These are phyloP conservation scores for Atrina japonica DNA, from an alignment of 2,888 invertebrate species.

Conservation along the genomic window DNA sequence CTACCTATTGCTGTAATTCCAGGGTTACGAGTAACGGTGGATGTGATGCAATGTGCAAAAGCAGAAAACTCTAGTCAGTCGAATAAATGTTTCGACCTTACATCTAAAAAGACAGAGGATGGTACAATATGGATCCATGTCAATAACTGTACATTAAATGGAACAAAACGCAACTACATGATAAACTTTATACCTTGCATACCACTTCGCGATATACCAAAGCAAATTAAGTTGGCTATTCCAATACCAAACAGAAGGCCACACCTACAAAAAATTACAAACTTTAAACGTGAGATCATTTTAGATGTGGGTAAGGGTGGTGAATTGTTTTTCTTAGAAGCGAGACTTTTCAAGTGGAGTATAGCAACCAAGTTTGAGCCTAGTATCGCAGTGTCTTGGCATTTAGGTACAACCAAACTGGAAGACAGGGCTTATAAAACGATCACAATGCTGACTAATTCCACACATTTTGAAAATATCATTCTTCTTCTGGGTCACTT, in stretches of 20 bases:
- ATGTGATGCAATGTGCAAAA: neutral
- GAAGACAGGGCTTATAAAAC: slow-evolving; percentile 36
- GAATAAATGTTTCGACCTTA: slow-evolving; percentile 5
- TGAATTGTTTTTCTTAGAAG: slow-evolving; percentile 52
- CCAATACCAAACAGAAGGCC: slow-evolving; percentile 57
- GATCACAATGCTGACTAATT: slow-evolving; percentile 15
- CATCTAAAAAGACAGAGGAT: slow-evolving; percentile 29
- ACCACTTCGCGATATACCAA: slow-evolving; percentile 50
- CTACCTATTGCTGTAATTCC: no score
- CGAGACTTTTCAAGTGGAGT: slow-evolving; percentile 28
- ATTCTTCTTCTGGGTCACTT: slow-evolving; percentile 54
- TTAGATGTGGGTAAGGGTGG: slow-evolving; percentile 52
- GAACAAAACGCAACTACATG: slow-evolving; percentile 29
- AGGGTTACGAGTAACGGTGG: no score
- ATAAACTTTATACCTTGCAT: slow-evolving; percentile 56
- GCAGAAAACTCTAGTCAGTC: neutral
- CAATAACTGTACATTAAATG: slow-evolving; percentile 42
- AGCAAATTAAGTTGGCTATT: slow-evolving; percentile 50
- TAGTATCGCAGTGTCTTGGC: slow-evolving; percentile 35
- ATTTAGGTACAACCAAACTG: slow-evolving; percentile 28
- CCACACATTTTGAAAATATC: slow-evolving; percentile 40
- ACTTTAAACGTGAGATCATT: slow-evolving; percentile 45
- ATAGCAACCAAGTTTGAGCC: slow-evolving; percentile 14
- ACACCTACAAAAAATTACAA: slow-evolving; percentile 50
- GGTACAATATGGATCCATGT: slow-evolving; percentile 50